Base-by-base conservation (phyloP, 2,113 vertebrate genomes). In the Mus pahari region DNA sequence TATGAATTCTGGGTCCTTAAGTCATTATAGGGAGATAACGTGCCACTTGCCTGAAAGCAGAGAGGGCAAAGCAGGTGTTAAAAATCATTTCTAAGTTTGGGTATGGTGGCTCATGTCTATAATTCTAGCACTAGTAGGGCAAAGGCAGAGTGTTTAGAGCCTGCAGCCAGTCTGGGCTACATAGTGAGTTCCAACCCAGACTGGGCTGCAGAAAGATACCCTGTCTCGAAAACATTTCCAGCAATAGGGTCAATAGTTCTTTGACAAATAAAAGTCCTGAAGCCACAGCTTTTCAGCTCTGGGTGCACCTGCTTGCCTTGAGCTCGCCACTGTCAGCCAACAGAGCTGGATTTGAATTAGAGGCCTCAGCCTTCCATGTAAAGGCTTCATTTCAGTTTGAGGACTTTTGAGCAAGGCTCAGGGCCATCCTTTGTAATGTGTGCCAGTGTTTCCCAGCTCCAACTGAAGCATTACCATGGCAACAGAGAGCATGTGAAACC, bases 381-480 rank as follows among this genome's bases (percentile, higher is more conserved):
- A 31, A 55, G n/a, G 42, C 4, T 31, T 10, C 39, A 6, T 68
- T 8, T 17, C 20, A 5, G 55, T 24, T 39, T 17, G 79, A 31
- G 68, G 77, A 28, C 19, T 55, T 81, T 20, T 3, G 39, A 81
- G 58, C 31, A 70, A 19, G 48, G 62, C 45, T 24, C 28, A 11
- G 1, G 7, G 83, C 22, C n/a, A 7, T 13, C 24, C 2, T 83
- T 33, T 83, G 55, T 4, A n/a, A 73, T 36, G 14, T 8, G 26
- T 74, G 55, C 58, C 58, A 7, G 89, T 1, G 26, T 11, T 31
- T 55, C 14, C 45, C 75, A 53, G 42, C 78, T 58, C 60, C 3
- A 26, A 66, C 24, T 71, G 36, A 66, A 68, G 84, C 60, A 45
- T 92, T 13, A 8, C 94, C 48, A 92, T 95, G 94, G 94, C 73